These are phyloP conservation scores for Aptenodytes patagonicus DNA, from an alignment of 2,113 vertebrate genomes.

Conservation along the genomic window DNA sequence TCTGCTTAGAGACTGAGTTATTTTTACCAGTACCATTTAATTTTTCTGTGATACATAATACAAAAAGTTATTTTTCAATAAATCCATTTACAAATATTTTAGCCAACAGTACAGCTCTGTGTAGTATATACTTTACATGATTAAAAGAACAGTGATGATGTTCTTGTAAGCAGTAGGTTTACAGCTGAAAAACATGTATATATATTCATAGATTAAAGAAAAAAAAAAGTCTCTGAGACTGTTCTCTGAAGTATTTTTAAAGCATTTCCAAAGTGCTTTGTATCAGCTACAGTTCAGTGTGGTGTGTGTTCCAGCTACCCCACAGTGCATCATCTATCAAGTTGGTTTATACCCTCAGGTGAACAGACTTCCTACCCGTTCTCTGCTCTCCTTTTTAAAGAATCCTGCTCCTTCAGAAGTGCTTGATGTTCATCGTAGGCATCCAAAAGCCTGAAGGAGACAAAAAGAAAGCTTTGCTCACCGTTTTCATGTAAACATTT, in stretches of 20 bases:
- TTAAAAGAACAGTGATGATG: accelerated
- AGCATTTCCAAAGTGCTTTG: neutral
- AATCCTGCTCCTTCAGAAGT: constrained; percentile 90
- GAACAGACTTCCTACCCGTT: constrained; percentile 80
- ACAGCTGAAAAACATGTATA: neutral
- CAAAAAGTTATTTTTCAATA: neutral
- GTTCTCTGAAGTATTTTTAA: neutral
- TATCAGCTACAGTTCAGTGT: accelerated
- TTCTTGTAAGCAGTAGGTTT: neutral
- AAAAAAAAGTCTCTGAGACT: accelerated
- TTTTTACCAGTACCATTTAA: neutral
- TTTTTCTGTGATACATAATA: neutral
- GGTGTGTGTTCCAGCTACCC: accelerated
- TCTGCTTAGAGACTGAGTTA: neutral
- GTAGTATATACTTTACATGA: accelerated
- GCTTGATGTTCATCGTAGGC: constrained; percentile 91
- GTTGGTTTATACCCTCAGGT: neutral
- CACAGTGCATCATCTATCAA: accelerated
- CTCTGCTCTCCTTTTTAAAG: constrained; percentile 89
- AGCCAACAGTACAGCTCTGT: neutral
- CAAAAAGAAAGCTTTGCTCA: neutral
- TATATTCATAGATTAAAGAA: accelerated
- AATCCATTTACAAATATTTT: accelerated
- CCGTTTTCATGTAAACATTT: accelerated
- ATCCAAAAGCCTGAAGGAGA: constrained; percentile 80